Evolutionary conservation across 2,888 invertebrate genomes (phyloP).

Genomic region (Timema cristinae): DNA sequence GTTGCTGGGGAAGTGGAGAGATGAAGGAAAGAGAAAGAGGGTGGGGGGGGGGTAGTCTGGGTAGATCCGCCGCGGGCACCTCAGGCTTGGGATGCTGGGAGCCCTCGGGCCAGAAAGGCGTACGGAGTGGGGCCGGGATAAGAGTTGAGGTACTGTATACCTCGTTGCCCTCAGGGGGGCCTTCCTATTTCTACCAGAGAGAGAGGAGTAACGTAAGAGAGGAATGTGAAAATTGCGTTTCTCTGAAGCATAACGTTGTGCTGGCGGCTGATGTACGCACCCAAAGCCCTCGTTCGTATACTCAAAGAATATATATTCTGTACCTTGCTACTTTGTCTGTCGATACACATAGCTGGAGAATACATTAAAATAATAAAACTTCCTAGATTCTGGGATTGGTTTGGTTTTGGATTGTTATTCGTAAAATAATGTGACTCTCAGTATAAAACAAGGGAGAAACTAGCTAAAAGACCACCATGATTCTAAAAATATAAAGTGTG

Average conservation of each 20-base stretch:
- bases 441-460: no score
- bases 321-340: no score
- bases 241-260: slow-evolving; percentile 21
- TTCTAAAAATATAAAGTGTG: no score
- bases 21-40: slow-evolving; percentile 19
- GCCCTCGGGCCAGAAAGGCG: slow-evolving; percentile 21
- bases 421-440: no score
- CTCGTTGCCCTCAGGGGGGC: slow-evolving; percentile 23
- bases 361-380: no score
- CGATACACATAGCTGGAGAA: no score
- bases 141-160: slow-evolving; percentile 25
- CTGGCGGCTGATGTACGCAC: no score
- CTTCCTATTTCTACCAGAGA: slow-evolving; percentile 12
- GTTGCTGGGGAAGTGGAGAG: slow-evolving; percentile 19
- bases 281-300: no score
- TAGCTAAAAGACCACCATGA: no score
- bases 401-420: no score
- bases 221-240: slow-evolving; percentile 29
- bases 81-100: slow-evolving; percentile 25
- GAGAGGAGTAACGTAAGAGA: slow-evolving; percentile 9
- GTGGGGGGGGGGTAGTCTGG: slow-evolving; percentile 17
- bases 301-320: no score
- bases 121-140: slow-evolving; percentile 13
- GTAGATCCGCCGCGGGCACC: slow-evolving; percentile 25
- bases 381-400: no score